Evolutionary conservation across 2,797 vertebrate genomes (phyloP), one percentile per base, ranked within the genome.

Genomic region (Neoniphon sammara): DNA sequence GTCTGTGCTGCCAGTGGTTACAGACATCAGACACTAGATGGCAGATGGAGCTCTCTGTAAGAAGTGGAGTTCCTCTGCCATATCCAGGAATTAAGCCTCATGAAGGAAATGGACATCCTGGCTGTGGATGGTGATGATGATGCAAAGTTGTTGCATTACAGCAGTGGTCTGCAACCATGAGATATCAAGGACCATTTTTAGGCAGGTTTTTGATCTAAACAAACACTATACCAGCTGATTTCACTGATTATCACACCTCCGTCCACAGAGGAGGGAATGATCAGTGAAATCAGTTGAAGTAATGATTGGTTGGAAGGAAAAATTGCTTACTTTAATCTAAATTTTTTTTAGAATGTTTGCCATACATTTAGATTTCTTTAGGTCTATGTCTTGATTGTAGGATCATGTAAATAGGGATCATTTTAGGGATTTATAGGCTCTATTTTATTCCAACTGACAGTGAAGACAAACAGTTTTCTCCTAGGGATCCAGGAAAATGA

Each of bases 21-120:
- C 71, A 57, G 55, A 53, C 50, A 68, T 73, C 55, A 73, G 53
- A 73, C 71, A 44, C 27, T 63, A 34, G 61, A 70, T 15, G 53
- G 56, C 49, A 66, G 42, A 52, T 55, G 55, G 54, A 62, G 55
- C 69, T 54, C 55, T 82, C 42, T 42, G 12, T 63, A 17, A 27
- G 53, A 60, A 27, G 59, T 69, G 2, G 42, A 61, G 23, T 69
- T 25, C 70, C 39, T 58, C 58, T 80, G 65, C 1, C 57, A 70
- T 73, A 66, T 23, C 47, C 27, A 67, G 36, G 30, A 50, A 46
- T 70, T 58, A 47, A 55, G 27, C 75, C 81, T 78, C 66, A 54
- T 23, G 20, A 25, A 65, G 46, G 18, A 46, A 65, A 55, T 61
- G 42, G 46, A 64, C 36, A 62, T 56, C 18, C 25, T 63, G 27